Base-by-base conservation (phyloP, 2,797 vertebrate genomes). In the Propithecus perrieri region DNA sequence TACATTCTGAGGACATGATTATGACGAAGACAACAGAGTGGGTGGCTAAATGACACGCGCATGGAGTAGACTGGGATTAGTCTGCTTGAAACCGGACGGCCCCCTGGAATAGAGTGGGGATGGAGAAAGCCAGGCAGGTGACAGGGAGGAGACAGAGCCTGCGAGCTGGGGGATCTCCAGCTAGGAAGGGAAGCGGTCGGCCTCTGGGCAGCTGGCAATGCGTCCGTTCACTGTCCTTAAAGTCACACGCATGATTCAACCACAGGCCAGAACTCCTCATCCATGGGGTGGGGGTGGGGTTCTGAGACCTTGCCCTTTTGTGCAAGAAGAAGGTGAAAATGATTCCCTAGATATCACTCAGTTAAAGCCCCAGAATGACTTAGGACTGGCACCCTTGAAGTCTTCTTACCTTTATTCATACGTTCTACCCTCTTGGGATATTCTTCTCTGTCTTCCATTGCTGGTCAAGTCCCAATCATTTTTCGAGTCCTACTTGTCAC, bases 11-110 rank as follows among this genome's bases (percentile, higher is more conserved):
- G 5, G 55, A 61, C 1, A 3, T 46, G 17, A 5, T 28, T 22
- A 12, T 14, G 38, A 50, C 0, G 1, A 24, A 5, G 55, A 13
- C 1, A 20, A 43, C 26, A 7, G 72, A 61, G 59, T 4, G 5
- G 0, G 18, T 43, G 46, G 6, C 33, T 79, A 20, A 28, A 7
- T 35, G 55, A 71, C 2, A 12, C 12, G 6, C 7, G 53, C 7
- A 15, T 1, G 18, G 9, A 48, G 38, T 9, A 9, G 18, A 57
- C 63, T 63, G 74, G 79, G 35, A 57, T 69, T 50, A 20, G 30
- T 12, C 33, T 33, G 5, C 0, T 0, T 7, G 53, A 38, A 46
- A 65, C 50, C 2, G 18, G 59, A 2, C 57, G 61, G 30, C 5
- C 33, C 85, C n/a, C 20, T 55, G 48, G 30, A 35, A 38, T 69